Conservation (phyloP, 2,888 invertebrate genomes). For the Griposia aprilina region DNA sequence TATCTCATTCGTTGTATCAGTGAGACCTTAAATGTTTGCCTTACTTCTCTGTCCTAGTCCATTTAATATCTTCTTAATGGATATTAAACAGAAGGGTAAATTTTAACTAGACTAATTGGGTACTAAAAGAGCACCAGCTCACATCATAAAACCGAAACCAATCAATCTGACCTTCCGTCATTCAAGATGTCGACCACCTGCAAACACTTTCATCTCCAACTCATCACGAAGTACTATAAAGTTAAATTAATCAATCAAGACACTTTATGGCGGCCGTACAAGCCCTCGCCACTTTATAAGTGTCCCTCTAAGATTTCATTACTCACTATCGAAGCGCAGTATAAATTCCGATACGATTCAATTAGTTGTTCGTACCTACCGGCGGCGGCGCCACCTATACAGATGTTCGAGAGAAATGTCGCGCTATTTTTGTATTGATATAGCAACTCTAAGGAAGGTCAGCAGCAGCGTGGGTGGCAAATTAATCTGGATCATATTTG, state of each 20-base stretch:
- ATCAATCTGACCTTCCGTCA: conserved; percentile 35
- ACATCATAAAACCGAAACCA: conserved; percentile 32
- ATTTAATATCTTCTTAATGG: neutral
- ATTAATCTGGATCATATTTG: neutral
- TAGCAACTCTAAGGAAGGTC: neutral
- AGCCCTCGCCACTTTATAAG: conserved; percentile 63
- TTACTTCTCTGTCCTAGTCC: too few species aligned
- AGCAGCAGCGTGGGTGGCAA: neutral
- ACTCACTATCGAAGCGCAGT: conserved; percentile 60
- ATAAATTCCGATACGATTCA: conserved; percentile 64
- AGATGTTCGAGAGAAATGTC: conserved; percentile 2
- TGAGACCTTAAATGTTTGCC: neutral
- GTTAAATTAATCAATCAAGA: conserved; percentile 68
- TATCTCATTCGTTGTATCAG: neutral
- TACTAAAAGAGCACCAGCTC: conserved; percentile 10
- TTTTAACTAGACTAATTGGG: neutral
- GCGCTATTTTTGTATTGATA: neutral
- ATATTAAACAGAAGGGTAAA: neutral
- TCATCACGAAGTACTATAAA: conserved; percentile 68
- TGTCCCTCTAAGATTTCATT: conserved; percentile 64
- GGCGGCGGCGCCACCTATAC: neutral
- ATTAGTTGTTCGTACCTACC: conserved; percentile 38
- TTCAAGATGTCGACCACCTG: conserved; percentile 59
- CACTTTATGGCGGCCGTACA: conserved; percentile 58
- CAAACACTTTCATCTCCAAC: conserved; percentile 62